These are phyloP conservation scores for Abramis brama DNA, from an alignment of 2,113 vertebrate species.

Conservation along the genomic window DNA sequence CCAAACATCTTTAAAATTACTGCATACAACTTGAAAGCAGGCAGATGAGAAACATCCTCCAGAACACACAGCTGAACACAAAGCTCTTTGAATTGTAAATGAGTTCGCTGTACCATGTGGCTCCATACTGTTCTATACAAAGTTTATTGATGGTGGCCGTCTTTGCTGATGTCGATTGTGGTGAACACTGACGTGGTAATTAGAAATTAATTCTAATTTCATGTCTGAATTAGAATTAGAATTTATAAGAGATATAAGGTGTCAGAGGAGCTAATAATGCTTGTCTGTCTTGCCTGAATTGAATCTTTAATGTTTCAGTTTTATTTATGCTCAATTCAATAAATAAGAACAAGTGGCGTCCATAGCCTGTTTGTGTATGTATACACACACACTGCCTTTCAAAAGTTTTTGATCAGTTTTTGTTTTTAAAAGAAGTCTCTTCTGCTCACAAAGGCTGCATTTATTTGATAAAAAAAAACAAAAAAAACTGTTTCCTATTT, in stretches of 20 bases:
- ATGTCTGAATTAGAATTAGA: neutral
- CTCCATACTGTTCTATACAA: conserved; percentile 32
- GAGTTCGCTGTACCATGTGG: neutral
- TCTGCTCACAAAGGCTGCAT: too few relatives aligned
- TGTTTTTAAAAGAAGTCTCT: too few relatives aligned
- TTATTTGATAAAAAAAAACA: too few relatives aligned
- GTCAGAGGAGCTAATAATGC: neutral
- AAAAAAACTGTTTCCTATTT: too few relatives aligned
- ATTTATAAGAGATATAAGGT: neutral
- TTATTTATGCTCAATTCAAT: neutral
- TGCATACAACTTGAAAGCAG: neutral
- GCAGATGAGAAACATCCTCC: conserved; percentile 41
- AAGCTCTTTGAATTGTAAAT: conserved; percentile 43
- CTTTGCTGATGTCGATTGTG: neutral
- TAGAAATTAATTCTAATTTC: neutral
- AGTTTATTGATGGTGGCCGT: neutral
- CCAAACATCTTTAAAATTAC: conserved; percentile 27
- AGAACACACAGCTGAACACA: conserved; percentile 9
- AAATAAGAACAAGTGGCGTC: conserved; percentile 25
- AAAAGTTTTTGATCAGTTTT: too few relatives aligned
- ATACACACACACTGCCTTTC: too few relatives aligned
- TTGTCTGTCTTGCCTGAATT: neutral
- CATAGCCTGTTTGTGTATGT: too few relatives aligned
- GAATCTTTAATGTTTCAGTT: neutral
- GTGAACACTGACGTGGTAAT: neutral